Percentiles rank a stretch among this genome's conserved stretches.
Conservation (phyloP, 2,113 vertebrate genomes). For the Eulemur macaco region DNA sequence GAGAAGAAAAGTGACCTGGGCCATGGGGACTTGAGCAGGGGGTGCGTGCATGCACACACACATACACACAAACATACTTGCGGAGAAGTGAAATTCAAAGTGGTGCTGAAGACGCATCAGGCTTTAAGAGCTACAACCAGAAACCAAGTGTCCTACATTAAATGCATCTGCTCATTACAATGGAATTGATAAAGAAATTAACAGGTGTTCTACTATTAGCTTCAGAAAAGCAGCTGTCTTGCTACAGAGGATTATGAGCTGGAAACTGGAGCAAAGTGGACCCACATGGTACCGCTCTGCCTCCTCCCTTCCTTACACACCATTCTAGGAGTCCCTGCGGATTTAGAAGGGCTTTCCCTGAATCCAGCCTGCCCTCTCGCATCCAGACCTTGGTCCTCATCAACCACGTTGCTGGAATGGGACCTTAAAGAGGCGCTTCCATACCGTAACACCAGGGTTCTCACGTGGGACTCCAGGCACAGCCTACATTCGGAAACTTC, state of each 20-base stretch:
- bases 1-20: background rate
- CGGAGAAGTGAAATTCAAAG: background rate
- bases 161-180: background rate
- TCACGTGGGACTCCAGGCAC: background rate
- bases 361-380: background rate
- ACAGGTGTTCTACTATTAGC: background rate
- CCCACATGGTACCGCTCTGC: background rate
- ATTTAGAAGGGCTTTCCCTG: background rate
- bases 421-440: background rate
- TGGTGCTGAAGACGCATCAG: background rate
- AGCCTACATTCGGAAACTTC: background rate
- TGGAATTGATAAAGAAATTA: background rate
- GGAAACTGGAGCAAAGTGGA: background rate
- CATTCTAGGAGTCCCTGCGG: background rate
- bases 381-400: background rate
- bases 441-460: background rate
- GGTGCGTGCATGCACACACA: rapidly evolving
- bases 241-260: constrained; percentile 13
- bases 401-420: background rate
- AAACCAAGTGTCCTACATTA: background rate
- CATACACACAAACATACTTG: no score
- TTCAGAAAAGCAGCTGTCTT: background rate
- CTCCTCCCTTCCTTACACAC: background rate
- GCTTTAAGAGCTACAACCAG: background rate
- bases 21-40: background rate